Evolutionary conservation across 2,113 vertebrate genomes (phyloP).

Genomic region (Amphiprion ocellaris): DNA sequence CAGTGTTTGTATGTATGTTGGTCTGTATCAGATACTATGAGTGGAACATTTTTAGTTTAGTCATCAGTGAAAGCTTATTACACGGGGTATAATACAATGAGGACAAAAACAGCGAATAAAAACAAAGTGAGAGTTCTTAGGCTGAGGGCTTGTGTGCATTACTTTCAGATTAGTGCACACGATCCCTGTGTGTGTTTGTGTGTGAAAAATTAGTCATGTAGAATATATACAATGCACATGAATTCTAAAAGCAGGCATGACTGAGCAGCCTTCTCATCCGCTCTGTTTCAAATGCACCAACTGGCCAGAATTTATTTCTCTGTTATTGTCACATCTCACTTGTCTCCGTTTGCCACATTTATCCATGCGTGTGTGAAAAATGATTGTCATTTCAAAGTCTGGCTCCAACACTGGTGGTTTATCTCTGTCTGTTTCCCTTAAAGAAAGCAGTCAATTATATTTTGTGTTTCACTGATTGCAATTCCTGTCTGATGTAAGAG

Average conservation of each 20-base stretch:
- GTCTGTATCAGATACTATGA: neutral
- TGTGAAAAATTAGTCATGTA: slow-evolving; percentile 58
- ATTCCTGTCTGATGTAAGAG: neutral
- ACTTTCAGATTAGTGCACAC: slow-evolving; percentile 22
- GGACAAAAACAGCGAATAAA: slow-evolving; percentile 29
- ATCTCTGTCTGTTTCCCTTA: neutral
- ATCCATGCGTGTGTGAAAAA: neutral
- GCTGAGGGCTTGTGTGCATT: slow-evolving; percentile 29
- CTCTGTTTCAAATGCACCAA: slow-evolving; percentile 20
- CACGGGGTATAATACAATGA: neutral
- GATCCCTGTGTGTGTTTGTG: slow-evolving; percentile 26
- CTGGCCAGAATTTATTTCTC: slow-evolving; percentile 9
- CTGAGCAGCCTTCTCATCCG: slow-evolving; percentile 46
- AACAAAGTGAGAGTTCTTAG: slow-evolving; percentile 9
- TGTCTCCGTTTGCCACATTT: slow-evolving; percentile 12
- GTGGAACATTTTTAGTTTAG: too few species aligned
- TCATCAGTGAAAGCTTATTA: too few species aligned
- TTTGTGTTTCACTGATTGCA: neutral
- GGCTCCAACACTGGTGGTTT: neutral
- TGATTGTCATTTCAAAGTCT: neutral
- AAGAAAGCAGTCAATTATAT: neutral
- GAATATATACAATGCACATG: slow-evolving; percentile 50
- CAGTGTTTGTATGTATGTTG: neutral
- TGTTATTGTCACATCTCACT: neutral
- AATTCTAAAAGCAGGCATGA: slow-evolving; percentile 49